Percentiles rank a stretch among this genome's conserved stretches.
phyloP scores from a whole-genome alignment of 2,113 vertebrate genomes.

The Budorcas taxicolor region DNA sequence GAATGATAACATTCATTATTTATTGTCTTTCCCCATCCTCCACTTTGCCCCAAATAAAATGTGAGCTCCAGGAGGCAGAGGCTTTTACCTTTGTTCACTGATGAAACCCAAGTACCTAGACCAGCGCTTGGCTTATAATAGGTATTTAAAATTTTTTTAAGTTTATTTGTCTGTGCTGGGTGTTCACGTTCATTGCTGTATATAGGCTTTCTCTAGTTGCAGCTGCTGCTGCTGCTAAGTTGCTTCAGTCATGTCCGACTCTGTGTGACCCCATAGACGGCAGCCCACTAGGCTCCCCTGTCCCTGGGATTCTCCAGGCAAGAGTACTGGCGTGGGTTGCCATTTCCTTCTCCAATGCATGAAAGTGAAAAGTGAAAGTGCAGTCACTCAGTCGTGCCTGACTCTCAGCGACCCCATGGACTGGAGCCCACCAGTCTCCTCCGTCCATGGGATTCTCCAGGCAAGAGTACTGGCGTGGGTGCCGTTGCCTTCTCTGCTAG shows the following conservation, averaged over 20 bases:
- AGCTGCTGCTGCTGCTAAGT: background rate
- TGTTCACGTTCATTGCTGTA: background rate
- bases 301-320: too few species aligned
- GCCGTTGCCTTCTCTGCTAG: background rate
- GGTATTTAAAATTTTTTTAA: rapidly evolving
- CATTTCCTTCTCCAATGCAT: too few species aligned
- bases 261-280: too few species aligned
- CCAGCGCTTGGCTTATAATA: background rate
- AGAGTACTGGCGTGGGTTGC: too few species aligned
- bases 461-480: too few species aligned
- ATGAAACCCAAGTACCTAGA: background rate
- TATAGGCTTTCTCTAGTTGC: background rate
- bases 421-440: too few species aligned
- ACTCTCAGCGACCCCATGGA: too few species aligned
- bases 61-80: background rate
- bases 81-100: background rate
- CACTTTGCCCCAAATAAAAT: background rate
- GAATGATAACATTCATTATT: background rate
- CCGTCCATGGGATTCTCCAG: too few species aligned
- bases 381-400: too few species aligned
- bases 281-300: too few species aligned
- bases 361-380: too few species aligned
- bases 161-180: background rate
- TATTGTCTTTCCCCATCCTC: background rate
- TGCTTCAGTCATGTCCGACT: too few species aligned